Conservation (phyloP, 2,113 vertebrate species). For the Mola mola region DNA sequence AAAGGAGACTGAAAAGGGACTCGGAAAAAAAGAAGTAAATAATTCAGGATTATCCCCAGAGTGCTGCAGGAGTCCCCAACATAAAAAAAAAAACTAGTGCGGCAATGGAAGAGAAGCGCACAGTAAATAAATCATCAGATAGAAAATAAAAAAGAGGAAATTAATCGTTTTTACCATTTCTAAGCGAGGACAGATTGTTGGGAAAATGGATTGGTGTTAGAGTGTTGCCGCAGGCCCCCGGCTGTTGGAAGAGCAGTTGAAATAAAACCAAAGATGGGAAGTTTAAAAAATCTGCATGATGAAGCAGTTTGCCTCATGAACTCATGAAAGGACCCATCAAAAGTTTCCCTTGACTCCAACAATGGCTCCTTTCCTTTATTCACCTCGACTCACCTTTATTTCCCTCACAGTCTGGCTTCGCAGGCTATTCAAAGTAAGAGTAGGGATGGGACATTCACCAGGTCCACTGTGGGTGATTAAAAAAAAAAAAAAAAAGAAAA, state of each 20-base stretch:
- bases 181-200: constrained; percentile 35
- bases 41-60: constrained; percentile 63
- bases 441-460: constrained; percentile 17
- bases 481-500: constrained; percentile 22
- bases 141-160: constrained; percentile 46
- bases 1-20: constrained; percentile 56
- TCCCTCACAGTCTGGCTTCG: constrained; percentile 14
- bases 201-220: constrained; percentile 48
- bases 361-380: constrained; percentile 41
- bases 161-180: constrained; percentile 42
- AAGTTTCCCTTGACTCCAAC: constrained; percentile 23
- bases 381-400: constrained; percentile 7
- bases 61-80: constrained; percentile 54
- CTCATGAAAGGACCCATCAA: constrained; percentile 50
- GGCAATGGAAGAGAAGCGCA: constrained; percentile 44
- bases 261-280: constrained; percentile 23
- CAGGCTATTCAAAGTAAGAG: constrained; percentile 30
- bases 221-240: constrained; percentile 26
- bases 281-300: constrained; percentile 21
- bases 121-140: constrained; percentile 75
- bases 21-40: constrained; percentile 55
- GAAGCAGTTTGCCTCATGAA: constrained; percentile 21
- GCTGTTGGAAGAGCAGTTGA: constrained; percentile 28
- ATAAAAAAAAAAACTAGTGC: constrained; percentile 61
- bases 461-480: constrained; percentile 11